Percentiles rank a stretch among this genome's conserved stretches.
phyloP scores from a whole-genome alignment of 1,140 invertebrate species.

The Heliconius hermathena region DNA sequence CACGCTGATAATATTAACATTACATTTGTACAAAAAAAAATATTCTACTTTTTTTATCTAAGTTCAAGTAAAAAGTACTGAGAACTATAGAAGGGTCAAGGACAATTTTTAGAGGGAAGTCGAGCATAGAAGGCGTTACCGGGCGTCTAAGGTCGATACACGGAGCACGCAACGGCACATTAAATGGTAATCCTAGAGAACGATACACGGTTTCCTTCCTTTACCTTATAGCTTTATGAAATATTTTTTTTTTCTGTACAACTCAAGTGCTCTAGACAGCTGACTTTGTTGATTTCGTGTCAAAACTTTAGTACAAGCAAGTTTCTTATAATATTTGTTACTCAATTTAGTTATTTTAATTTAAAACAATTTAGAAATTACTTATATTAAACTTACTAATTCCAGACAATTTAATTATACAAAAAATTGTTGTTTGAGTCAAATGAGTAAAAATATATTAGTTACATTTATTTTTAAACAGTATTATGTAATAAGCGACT shows the following conservation, averaged over 20 bases:
- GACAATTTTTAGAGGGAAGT: slow-evolving; percentile 18
- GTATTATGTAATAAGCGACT: too few relatives aligned
- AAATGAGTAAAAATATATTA: not conserved
- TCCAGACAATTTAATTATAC: not conserved
- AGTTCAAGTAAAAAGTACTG: not conserved
- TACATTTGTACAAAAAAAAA: not conserved
- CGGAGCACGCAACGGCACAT: slow-evolving; percentile 29
- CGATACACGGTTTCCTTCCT: slow-evolving; percentile 25
- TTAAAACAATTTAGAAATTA: not conserved
- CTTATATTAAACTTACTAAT: not conserved
- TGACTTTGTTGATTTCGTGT: not conserved
- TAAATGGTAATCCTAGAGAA: slow-evolving; percentile 35
- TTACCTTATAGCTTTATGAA: not conserved
- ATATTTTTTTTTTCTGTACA: not conserved
- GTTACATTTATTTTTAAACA: not conserved
- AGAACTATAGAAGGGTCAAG: slow-evolving; percentile 17
- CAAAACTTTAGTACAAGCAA: not conserved
- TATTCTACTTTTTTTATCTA: not conserved
- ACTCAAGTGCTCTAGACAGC: not conserved
- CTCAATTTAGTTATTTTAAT: not conserved
- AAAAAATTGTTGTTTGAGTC: not conserved
- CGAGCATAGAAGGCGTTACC: slow-evolving; percentile 30
- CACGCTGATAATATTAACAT: not conserved
- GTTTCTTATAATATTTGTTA: not conserved
- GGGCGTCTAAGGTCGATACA: slow-evolving; percentile 28